Base-by-base conservation (phyloP, 2,797 vertebrate genomes). In the Brotula barbata region DNA sequence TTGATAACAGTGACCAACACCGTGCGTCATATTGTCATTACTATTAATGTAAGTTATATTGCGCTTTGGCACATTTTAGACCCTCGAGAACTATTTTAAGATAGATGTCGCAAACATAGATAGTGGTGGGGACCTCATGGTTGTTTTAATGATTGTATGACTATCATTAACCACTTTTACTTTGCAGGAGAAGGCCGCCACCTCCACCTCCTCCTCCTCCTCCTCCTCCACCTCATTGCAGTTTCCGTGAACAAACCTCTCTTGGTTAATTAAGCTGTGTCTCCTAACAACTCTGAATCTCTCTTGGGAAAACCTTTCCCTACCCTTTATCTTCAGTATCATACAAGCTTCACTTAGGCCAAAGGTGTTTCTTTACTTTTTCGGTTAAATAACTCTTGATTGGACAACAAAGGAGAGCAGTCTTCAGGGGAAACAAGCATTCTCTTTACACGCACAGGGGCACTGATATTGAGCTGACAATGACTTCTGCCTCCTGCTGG, bases 251-350 rank as follows among this genome's bases (percentile, higher is more conserved):
- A 75, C 84, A 86, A 85, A 71, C 89, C 91, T 91, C 91, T 90
- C 82, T 88, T 90, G 92, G 89, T 88, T 92, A 93, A 93, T 93
- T 92, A 93, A 90, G 83, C 68, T 50, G 45, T 61, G 78, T 87
- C 87, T 85, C 85, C 74, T 57, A 81, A 87, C 87, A 82, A 85
- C 84, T 71, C 76, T 56, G 43, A 72, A 56, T 75, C 82, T 86
- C 91, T 85, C 83, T 42, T 6, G 85, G 85, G 90, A 83, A 34
- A 53, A 56, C 60, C 62, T 54, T 65, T 53, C 58, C 68, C 78
- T 65, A 72, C 28, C 51, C 74, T 74, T 83, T 58, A 75, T 77
- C 60, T 68, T 72, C 41, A 75, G 55, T 42, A 64, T 67, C 65
- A 71, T 48, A 65, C 48, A 55, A 71, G 75, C 22, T 71, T 68